Evolutionary conservation across 2,113 vertebrate species (phyloP), one percentile per base, ranked within the genome.

Genomic region (Tapirus terrestris): DNA sequence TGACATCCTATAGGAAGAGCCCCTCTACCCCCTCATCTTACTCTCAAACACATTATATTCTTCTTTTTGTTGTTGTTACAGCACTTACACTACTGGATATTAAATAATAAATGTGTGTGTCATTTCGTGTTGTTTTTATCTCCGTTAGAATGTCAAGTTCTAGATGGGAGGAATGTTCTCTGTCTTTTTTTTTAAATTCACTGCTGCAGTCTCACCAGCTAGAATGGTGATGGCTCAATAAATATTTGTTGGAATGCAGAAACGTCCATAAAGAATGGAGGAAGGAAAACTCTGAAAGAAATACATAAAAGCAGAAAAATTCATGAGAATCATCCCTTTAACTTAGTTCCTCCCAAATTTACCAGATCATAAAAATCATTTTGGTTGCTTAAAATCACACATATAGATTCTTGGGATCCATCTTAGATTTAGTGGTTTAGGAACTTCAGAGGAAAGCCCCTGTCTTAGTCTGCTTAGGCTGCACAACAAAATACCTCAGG

Each of bases 171-270:
- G 14, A 75, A 39, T 20, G 7, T 17, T n/a, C 27, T 68, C 67
- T 60, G 29, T 23, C 10, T 72, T 84, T 80, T 86, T 92, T 67
- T 80, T 87, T 92, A 63, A 58, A 67, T 91, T 93, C 72, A 58
- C 11, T 82, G 23, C 14, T 93, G 5, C 65, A 33, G 89, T 92
- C 33, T 81, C 5, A 75, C 1, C 23, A 94, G 16, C 29, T 9
- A 72, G 33, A 88, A 91, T 14, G 51, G 29, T 68, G 56, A 75
- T 25, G 5, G 48, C 27, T 39, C 5, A 70, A 45, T 63, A 87
- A 83, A n/a, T 53, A 29, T 25, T 94, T 88, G 17, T 76, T 68
- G 16, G 75, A 53, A 85, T 83, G 33, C 25, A 80, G 29, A 94
- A 92, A 29, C 2, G 21, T 23, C 5, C 14, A 48, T 39, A 43